A percentile compares a stretch with the other conserved stretches of the same genome.
Evolutionary conservation across 2,113 vertebrate species (phyloP).

Genomic region (Odocoileus virginianus): DNA sequence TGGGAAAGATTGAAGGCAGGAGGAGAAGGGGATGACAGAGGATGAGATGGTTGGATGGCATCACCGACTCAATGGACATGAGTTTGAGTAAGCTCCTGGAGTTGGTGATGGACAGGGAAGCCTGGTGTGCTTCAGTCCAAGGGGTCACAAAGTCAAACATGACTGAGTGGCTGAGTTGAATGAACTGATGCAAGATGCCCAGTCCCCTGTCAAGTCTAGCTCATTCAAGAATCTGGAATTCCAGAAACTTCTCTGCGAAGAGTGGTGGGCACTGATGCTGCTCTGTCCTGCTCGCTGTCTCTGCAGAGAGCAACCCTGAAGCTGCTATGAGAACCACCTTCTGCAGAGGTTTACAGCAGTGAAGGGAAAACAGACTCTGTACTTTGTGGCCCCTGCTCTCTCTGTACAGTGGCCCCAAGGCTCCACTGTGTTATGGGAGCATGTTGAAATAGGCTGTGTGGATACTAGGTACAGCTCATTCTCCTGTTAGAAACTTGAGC

Average conservation of each 20-base stretch:
- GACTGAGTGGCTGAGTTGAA: background rate
- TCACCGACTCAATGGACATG: accelerated
- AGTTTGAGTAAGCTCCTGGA: background rate
- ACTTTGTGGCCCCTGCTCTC: background rate
- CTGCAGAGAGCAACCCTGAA: background rate
- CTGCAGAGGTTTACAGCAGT: background rate
- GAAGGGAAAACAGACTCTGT: background rate
- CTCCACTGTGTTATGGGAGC: background rate
- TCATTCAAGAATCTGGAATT: background rate
- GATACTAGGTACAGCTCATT: background rate
- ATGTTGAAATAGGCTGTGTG: background rate
- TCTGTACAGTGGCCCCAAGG: background rate
- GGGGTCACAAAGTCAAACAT: background rate
- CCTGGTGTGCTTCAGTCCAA: background rate
- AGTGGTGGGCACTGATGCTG: too few relatives aligned
- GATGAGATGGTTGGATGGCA: background rate
- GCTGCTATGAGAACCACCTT: background rate
- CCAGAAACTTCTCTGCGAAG: background rate
- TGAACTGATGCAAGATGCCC: background rate
- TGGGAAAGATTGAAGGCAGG: accelerated
- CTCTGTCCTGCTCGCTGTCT: background rate
- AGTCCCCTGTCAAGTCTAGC: background rate
- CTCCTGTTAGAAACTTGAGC: background rate
- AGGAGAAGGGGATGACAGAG: background rate
- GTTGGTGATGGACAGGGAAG: background rate